Percentiles rank a stretch among this genome's conserved stretches.
Conservation (phyloP, 2,888 invertebrate genomes). For the Escarpia spicata region DNA sequence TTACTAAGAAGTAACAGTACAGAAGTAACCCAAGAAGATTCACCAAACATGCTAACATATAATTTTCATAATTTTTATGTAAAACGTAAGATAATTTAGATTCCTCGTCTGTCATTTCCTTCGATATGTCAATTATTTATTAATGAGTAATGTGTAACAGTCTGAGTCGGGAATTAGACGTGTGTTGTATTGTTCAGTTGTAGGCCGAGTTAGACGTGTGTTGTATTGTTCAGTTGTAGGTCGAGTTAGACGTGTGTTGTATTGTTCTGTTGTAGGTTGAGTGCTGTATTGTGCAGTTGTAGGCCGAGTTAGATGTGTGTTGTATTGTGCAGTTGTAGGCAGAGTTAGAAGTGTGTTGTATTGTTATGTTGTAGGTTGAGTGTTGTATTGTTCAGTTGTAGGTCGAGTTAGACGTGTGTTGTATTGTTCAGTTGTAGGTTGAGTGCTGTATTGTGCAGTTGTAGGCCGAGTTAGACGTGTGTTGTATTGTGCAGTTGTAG, state of each 20-base stretch:
- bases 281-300: conserved; percentile 40
- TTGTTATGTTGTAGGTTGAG: conserved; percentile 38
- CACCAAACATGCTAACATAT: too few relatives aligned
- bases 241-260: conserved; percentile 60
- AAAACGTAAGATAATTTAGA: too few relatives aligned
- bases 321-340: conserved; percentile 57
- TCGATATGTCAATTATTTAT: too few relatives aligned
- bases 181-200: conserved; percentile 40
- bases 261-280: conserved; percentile 39
- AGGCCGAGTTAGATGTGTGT: not conserved
- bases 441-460: too few relatives aligned
- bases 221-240: conserved; percentile 55
- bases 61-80: too few relatives aligned
- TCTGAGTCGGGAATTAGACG: not conserved
- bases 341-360: conserved; percentile 58
- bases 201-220: not conserved
- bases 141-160: too few relatives aligned
- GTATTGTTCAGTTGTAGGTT: too few relatives aligned
- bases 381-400: conserved; percentile 54
- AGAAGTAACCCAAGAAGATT: too few relatives aligned
- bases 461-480: too few relatives aligned
- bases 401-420: conserved; percentile 62
- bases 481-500: not conserved
- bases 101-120: too few relatives aligned
- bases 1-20: not conserved